Evolutionary conservation across 2,113 vertebrate species (phyloP).

Genomic region (Ceyx margarethae): DNA sequence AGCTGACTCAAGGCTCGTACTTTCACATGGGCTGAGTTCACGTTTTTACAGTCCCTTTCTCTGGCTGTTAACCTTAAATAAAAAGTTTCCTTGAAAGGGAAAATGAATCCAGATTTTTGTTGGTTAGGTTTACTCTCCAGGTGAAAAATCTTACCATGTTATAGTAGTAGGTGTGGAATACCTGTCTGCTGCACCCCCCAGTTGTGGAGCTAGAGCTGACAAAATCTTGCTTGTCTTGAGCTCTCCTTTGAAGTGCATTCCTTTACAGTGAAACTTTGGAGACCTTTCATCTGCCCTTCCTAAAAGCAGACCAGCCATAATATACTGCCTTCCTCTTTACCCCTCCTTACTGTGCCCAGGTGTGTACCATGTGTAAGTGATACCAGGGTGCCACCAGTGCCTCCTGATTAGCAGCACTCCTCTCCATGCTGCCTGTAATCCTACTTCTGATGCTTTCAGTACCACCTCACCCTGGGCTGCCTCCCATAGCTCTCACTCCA

Average conservation of each 20-base stretch:
- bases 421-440: rapidly evolving
- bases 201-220: background rate
- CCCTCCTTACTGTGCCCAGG: background rate
- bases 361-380: background rate
- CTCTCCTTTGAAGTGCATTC: constrained; percentile 44
- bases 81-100: background rate
- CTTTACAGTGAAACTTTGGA: background rate
- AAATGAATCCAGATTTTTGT: background rate
- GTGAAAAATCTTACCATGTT: background rate
- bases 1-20: background rate
- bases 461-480: background rate
- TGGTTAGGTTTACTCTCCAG: background rate
- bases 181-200: background rate
- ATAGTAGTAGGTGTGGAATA: background rate
- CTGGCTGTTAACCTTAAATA: background rate
- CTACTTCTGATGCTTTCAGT: background rate
- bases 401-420: background rate
- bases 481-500: background rate
- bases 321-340: background rate
- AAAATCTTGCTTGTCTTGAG: constrained; percentile 9
- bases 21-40: background rate
- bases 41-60: rapidly evolving
- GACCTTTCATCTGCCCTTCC: background rate
- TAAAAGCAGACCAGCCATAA: background rate
- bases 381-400: background rate